Evolutionary conservation across 2,888 invertebrate genomes (phyloP), one percentile per base, ranked within the genome.

Genomic region (Dysmachus trigonus): DNA sequence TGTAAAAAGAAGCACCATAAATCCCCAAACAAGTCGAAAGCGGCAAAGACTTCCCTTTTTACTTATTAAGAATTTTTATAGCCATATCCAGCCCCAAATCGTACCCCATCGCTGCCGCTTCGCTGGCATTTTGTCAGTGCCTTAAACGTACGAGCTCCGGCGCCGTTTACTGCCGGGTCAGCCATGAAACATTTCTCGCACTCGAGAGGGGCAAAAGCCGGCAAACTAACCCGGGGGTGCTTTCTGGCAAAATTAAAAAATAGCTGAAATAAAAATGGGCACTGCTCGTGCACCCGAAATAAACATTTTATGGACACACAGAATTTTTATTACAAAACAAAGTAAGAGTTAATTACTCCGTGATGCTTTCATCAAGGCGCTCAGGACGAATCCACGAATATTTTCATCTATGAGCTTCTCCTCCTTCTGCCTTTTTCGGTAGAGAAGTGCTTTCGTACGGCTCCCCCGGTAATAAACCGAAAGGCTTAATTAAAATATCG

Each of bases 311-410:
- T 81, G 81, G 81, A 62, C 81, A 81, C 51, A 81, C 62, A 81
- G 81, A 81, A 81, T 81, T 81, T 81, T 81, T 81, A 81, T 81
- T 81, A 81, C 81, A 81, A 81, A 53, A 81, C 81, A 81, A 81
- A 53, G 81, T 62, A 81, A 53, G 81, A 81, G 81, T 81, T 81
- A 81, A 81, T 81, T 81, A 81, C 81, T 53, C 31, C 81, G 33
- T 62, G 81, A 81, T 81, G 81, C 81, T 81, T 81, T 81, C 62
- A 81, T 81, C 33, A 51, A 53, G 81, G 81, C 31, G 33, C 35
- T 73, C 81, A 53, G 31, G 81, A 62, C 62, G n/a, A 81, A 53
- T 81, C 47, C 81, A 53, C 53, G 53, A 81, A 81, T n/a, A n/a
- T 53, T 81, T 81, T 53, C 62, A 81, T 81, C 81, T 77, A 77